Evolutionary conservation across 1,140 invertebrate species (phyloP), one percentile per base, ranked within the genome.

Genomic region (Pogonomyrmex barbatus): DNA sequence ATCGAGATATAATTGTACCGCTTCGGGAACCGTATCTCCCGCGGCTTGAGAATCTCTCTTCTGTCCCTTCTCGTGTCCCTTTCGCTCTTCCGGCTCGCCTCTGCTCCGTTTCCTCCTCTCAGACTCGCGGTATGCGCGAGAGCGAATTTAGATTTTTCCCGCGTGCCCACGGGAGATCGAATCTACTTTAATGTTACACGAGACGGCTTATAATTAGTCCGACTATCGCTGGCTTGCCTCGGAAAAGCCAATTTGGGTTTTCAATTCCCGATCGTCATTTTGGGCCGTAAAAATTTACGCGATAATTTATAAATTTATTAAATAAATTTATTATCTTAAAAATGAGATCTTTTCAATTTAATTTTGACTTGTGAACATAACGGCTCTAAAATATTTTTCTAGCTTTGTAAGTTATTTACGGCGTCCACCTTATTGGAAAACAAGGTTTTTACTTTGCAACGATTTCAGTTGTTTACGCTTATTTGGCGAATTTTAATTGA

Each of bases 1-100:
- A 83, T 83, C 79, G 79, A 83, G 79, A 83, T 83, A 71, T 83
- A 75, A 83, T 83, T 83, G 54, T 75, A 39, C 79, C 42, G 52
- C 68, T 82, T 73, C 67, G 33, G 52, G 54, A 24, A 30, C 54
- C 1, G 30, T 39, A 36, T 73, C 68, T 45, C 30, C 36, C 52
- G 52, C 52, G 52, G 56, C 42, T 39, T 39, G 62, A 71, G 63
- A 50, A 82, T 1, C 10, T 83, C 47, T 42, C 17, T 24, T 24
- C 33, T 54, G 52, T 56, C 36, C 17, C 24, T 12, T 54, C 36
- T 45, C n/a, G 2, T 17, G 1, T 14, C 6, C 65, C 17, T 50
- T 73, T 47, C 30, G 17, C 17, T 73, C 67, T 82, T 73, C n/a
- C 54, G 54, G 54, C 42, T 83, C 17, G 14, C n/a, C n/a, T 14